Evolutionary conservation across 2,113 vertebrate species (phyloP), one percentile per base, ranked within the genome.

Genomic region (Apus apus): DNA sequence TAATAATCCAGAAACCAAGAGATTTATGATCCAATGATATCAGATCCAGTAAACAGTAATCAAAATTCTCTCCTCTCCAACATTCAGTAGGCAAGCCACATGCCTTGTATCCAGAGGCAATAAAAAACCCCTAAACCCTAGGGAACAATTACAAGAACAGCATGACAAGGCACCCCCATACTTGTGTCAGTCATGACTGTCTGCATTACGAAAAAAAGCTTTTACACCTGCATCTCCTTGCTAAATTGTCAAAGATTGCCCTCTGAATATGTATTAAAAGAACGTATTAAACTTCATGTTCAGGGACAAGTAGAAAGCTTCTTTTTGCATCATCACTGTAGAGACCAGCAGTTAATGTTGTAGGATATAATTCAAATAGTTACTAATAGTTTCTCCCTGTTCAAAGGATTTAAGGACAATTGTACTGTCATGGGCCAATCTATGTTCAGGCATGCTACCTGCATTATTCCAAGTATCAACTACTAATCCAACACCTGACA

Each of bases 291-390:
- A 50, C 8, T 58, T 87, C 9, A 26, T 50, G 26, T 25, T 61
- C 16, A 16, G 25, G 21, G 29, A 29, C 29, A 67, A 18, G 7
- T 34, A 74, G 17, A 57, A 66, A 77, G 26, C 34, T 27, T 85
- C 5, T 70, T 48, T 34, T 32, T 32, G 30, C 16, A 15, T 53
- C 16, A 22, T 19, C 1, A 2, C 4, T n/a, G 17, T 48, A 34
- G 10, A 36, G 48, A 74, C 8, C 2, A 3, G 22, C 21, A 67
- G 15, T n/a, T 43, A 43, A 20, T n/a, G n/a, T n/a, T 36, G 53
- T 3, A 0, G 0, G 9, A 50, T 74, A 61, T 12, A 51, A 72
- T 15, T 48, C 26, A 40, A 51, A 46, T 15, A 26, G 11, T 32
- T 11, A 38, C 30, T 34, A 11, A 18, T 5, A 18, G 13, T 68